Conservation (phyloP, 2,888 invertebrate genomes). For the Caenorhabditis drosophilae region DNA sequence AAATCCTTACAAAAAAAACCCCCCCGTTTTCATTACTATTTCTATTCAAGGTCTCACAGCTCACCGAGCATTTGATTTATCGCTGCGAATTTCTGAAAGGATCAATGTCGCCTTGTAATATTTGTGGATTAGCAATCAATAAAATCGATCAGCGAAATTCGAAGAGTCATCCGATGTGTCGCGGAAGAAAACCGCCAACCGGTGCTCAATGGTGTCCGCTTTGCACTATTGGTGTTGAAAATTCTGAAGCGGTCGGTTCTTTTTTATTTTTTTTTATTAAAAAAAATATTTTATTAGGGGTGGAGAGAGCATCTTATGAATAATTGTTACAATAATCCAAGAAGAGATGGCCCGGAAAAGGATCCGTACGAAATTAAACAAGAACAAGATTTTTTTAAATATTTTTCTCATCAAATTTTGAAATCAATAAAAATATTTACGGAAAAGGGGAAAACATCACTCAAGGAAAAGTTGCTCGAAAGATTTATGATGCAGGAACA, state of each 20-base stretch:
- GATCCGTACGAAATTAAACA: slow-evolving; percentile 34
- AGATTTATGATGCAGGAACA: no score
- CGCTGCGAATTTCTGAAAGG: slow-evolving; percentile 57
- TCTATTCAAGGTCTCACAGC: slow-evolving; percentile 46
- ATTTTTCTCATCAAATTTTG: no score
- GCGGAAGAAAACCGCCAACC: slow-evolving; percentile 47
- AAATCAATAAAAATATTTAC: no score
- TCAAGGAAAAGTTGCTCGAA: no score
- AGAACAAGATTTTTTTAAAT: slow-evolving; percentile 33
- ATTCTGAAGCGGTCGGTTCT: slow-evolving; percentile 31
- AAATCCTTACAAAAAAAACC: not conserved
- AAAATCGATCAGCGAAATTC: slow-evolving; percentile 42
- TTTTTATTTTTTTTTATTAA: not conserved
- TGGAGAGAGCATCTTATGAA: slow-evolving; percentile 51
- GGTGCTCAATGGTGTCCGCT: slow-evolving; percentile 62
- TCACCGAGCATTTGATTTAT: slow-evolving; percentile 60
- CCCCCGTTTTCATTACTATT: not conserved
- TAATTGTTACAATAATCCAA: slow-evolving; percentile 57
- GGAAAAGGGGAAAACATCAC: no score
- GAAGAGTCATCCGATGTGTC: slow-evolving; percentile 55
- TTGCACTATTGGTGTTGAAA: slow-evolving; percentile 58
- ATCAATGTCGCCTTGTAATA: slow-evolving; percentile 44
- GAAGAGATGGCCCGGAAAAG: slow-evolving; percentile 31
- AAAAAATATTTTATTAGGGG: slow-evolving; percentile 11
- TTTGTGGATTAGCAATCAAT: slow-evolving; percentile 60